These are phyloP conservation scores for Tenualosa ilisha DNA, from an alignment of 2,797 vertebrate species.

Conservation along the genomic window DNA sequence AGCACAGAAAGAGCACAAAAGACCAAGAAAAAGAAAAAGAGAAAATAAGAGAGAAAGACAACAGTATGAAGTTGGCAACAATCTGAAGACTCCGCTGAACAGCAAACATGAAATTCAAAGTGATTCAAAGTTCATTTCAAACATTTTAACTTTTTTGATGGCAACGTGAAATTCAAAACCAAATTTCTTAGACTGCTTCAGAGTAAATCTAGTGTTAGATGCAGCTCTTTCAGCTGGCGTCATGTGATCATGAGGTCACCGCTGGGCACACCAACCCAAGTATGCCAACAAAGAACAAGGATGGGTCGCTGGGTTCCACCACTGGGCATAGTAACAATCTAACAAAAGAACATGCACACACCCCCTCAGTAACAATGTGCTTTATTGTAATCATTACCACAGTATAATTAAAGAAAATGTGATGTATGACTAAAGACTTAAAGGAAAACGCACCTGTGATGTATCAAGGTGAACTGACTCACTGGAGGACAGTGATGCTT, in stretches of 20 bases:
- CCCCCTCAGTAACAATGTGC: neutral
- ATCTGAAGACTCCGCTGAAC: neutral
- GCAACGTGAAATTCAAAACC: no score
- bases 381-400: neutral
- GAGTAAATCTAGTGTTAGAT: neutral
- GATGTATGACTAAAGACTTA: neutral
- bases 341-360: neutral
- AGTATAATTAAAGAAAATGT: neutral
- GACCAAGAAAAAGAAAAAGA: neutral
- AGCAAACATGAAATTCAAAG: neutral
- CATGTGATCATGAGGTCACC: constrained; percentile 3
- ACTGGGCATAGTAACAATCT: neutral
- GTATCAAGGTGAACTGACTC: neutral
- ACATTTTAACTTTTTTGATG: no score
- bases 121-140: no score
- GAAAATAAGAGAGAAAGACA: neutral
- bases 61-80: neutral
- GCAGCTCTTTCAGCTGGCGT: neutral
- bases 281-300: neutral
- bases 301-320: neutral
- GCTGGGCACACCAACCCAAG: neutral
- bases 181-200: neutral
- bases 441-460: neutral
- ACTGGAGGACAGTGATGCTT: neutral
- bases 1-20: neutral